A percentile compares a stretch with the other conserved stretches of the same genome.
These are phyloP conservation scores for Procambarus clarkii DNA, from an alignment of 1,140 invertebrate species.

Conservation along the genomic window DNA sequence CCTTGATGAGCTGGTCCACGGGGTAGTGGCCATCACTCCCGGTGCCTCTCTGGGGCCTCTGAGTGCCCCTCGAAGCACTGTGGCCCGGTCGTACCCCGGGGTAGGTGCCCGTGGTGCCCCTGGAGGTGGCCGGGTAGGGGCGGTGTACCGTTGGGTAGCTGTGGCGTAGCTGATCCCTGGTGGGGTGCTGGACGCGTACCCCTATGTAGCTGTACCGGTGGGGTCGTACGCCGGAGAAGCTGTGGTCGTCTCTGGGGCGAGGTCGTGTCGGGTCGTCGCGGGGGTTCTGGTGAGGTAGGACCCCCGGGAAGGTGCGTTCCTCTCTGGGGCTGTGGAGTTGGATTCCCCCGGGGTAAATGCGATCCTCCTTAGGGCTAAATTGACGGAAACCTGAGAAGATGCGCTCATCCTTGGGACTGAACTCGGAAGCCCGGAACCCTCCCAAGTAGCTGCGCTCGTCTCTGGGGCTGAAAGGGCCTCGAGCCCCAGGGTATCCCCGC, in stretches of 20 bases:
- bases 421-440: neutral
- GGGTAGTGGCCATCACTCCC: neutral
- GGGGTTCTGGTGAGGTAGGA: neutral
- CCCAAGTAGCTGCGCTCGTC: neutral
- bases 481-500: neutral
- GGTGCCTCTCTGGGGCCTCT: neutral
- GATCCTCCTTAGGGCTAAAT: neutral
- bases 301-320: neutral
- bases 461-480: neutral
- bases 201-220: neutral
- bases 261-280: neutral
- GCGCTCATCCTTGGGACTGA: neutral
- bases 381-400: neutral
- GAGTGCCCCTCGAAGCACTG: neutral
- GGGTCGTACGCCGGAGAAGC: neutral
- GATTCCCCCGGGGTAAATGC: neutral
- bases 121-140: neutral
- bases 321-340: neutral
- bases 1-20: constrained; percentile 40
- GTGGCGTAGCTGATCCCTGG: neutral
- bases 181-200: neutral
- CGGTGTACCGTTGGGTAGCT: neutral
- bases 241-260: neutral
- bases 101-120: neutral
- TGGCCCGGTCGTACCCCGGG: neutral